Evolutionary conservation across 2,113 vertebrate genomes (phyloP).

Genomic region (Pseudopipra pipra): DNA sequence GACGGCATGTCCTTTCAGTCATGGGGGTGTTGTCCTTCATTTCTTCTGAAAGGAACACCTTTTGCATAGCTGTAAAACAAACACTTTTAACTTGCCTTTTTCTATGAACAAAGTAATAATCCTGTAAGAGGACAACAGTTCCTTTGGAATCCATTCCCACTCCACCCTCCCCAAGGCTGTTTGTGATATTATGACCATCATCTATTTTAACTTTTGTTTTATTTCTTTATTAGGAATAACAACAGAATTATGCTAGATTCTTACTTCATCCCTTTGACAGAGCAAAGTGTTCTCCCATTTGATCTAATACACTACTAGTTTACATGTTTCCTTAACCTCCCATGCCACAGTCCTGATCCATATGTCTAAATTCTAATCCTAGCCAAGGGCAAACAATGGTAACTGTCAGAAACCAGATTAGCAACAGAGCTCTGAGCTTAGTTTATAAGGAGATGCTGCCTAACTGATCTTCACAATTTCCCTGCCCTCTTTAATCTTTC

Average conservation of each 20-base stretch:
- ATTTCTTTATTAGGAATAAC: neutral
- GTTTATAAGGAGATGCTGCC: neutral
- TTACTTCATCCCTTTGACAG: neutral
- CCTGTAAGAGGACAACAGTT: neutral
- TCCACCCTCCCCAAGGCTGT: accelerated
- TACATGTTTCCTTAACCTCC: neutral
- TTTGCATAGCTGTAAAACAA: neutral
- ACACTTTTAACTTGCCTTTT: neutral
- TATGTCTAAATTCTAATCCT: neutral
- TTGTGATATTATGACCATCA: neutral
- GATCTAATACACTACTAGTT: neutral
- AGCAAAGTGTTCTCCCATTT: neutral
- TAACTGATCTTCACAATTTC: neutral
- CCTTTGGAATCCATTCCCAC: neutral
- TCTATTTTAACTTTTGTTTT: neutral
- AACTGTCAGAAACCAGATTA: neutral
- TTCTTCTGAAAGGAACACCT: neutral
- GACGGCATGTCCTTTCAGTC: neutral
- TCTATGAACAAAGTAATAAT: neutral
- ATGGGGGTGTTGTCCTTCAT: neutral
- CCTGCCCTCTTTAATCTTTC: neutral
- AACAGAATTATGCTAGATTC: neutral
- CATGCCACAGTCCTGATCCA: neutral
- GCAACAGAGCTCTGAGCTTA: neutral
- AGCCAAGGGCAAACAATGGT: neutral